A percentile compares a stretch with the other conserved stretches of the same genome.
phyloP scores from a whole-genome alignment of 1,140 invertebrate species.

The Drosophila lacteicornis region DNA sequence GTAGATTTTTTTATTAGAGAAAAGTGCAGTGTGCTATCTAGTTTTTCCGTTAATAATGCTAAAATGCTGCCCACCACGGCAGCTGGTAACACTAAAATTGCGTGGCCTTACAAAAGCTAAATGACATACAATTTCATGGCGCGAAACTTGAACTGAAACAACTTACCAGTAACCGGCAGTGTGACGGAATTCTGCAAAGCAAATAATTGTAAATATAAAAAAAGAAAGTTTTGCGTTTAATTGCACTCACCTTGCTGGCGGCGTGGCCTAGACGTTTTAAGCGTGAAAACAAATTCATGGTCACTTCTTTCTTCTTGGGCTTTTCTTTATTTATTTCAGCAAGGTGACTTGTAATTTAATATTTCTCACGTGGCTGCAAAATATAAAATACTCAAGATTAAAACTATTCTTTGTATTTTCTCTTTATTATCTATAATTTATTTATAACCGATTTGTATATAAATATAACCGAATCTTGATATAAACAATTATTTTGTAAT shows the following conservation, averaged over 20 bases:
- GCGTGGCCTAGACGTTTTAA: slow-evolving; percentile 49
- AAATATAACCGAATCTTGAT: background rate
- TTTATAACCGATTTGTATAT: background rate
- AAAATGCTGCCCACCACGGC: too few relatives aligned
- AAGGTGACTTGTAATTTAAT: background rate
- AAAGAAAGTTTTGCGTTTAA: background rate
- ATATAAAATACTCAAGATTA: background rate
- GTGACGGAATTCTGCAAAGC: slow-evolving; percentile 64
- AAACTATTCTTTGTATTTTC: too few relatives aligned
- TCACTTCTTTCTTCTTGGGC: background rate
- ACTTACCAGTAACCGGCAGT: slow-evolving; percentile 61
- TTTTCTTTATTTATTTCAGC: background rate
- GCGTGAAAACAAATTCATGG: slow-evolving; percentile 64
- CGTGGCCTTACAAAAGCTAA: background rate
- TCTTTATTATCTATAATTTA: background rate
- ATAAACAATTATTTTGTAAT: background rate
- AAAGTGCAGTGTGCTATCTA: background rate
- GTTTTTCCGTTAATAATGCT: too few relatives aligned
- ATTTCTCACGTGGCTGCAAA: background rate
- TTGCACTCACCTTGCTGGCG: slow-evolving; percentile 47
- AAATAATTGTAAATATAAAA: background rate
- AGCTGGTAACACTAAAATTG: background rate
- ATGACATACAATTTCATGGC: background rate
- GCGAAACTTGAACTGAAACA: slow-evolving; percentile 8
- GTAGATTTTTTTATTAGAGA: background rate